Evolutionary conservation across 2,888 invertebrate species (phyloP).

Genomic region (Monoplex corrugatus): DNA sequence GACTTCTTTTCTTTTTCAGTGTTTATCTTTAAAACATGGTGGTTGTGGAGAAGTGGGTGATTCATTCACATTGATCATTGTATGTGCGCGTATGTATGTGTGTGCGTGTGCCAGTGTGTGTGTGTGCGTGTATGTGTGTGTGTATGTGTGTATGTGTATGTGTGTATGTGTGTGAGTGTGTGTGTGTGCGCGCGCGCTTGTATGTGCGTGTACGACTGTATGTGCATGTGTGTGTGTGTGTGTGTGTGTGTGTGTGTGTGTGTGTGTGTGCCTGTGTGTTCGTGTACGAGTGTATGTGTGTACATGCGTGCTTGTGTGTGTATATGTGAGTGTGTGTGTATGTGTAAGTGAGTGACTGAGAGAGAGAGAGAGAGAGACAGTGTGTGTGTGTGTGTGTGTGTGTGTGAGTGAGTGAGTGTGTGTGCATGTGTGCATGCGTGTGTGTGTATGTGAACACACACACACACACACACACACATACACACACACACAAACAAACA

Average conservation of each 20-base stretch:
- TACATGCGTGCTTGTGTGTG: not conserved
- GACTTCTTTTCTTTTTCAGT: no score
- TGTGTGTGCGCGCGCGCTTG: not conserved
- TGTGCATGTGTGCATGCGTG: not conserved
- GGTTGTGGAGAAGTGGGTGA: no score
- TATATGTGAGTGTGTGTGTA: no score
- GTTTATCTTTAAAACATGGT: no score
- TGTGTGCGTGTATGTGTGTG: slow-evolving; percentile 23
- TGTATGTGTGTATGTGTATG: slow-evolving; percentile 28
- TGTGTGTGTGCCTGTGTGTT: slow-evolving; percentile 22
- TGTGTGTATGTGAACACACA: not conserved
- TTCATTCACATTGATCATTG: no score
- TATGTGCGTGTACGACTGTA: slow-evolving; percentile 3
- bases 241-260: slow-evolving; percentile 16
- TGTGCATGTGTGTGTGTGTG: slow-evolving; percentile 5
- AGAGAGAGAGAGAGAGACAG: not conserved
- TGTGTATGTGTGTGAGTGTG: slow-evolving; percentile 15
- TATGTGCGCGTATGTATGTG: not conserved
- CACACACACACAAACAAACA: slow-evolving; percentile 7
- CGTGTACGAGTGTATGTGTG: not conserved
- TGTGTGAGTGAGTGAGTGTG: not conserved
- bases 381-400: not conserved
- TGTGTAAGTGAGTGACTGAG: not conserved
- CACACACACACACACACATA: slow-evolving; percentile 7
- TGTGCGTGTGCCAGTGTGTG: not conserved